Conservation (phyloP, 2,888 invertebrate genomes). For the Cephus sareptanus region DNA sequence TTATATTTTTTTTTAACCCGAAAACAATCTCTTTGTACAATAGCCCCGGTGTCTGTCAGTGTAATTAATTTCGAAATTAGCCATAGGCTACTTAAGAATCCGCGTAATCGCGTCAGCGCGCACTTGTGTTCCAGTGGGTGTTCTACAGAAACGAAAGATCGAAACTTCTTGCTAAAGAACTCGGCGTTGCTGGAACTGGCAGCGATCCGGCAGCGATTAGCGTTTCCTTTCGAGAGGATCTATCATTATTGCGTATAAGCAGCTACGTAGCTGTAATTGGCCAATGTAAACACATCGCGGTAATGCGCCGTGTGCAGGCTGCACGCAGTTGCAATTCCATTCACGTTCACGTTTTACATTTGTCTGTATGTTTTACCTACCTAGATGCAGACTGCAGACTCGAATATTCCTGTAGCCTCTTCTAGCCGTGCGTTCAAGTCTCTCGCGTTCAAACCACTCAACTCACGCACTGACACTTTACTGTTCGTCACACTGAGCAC, state of each 20-base stretch:
- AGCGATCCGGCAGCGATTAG: neutral
- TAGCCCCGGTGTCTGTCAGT: neutral
- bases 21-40: neutral
- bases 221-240: conserved; percentile 21
- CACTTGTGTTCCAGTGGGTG: neutral
- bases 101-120: neutral
- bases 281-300: conserved; percentile 35
- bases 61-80: neutral
- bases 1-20: neutral
- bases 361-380: conserved; percentile 36
- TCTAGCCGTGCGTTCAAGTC: conserved; percentile 51
- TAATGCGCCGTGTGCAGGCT: conserved; percentile 5
- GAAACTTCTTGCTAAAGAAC: neutral
- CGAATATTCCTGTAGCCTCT: conserved; percentile 44
- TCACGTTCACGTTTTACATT: conserved; percentile 26
- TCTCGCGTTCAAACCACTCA: conserved; percentile 42
- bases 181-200: neutral
- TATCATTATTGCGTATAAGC: conserved; percentile 41
- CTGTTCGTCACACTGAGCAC: conserved; percentile 17
- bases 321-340: conserved; percentile 28
- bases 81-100: neutral
- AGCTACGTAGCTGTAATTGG: conserved; percentile 40
- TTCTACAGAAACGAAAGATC: neutral
- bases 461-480: conserved; percentile 50
- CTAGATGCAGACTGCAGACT: conserved; percentile 39